Conservation (phyloP, 2,113 vertebrate species). For the Taxidea taxus region DNA sequence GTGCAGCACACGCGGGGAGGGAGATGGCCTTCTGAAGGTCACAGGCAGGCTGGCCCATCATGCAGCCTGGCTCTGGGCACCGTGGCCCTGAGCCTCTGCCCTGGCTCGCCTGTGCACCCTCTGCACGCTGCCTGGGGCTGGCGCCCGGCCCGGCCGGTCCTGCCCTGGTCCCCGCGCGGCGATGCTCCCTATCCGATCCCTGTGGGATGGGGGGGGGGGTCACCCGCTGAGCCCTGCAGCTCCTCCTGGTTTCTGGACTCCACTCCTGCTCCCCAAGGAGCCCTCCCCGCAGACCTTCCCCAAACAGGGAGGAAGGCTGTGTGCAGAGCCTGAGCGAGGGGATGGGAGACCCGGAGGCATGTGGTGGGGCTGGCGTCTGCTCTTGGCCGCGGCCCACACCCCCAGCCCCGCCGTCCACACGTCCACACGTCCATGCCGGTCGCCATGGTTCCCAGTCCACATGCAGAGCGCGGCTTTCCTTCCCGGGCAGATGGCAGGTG, state of each 20-base stretch:
- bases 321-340: not conserved
- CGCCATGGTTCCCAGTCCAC: not conserved
- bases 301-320: not conserved
- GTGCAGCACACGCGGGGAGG: fast-evolving
- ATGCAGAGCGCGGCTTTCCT: not conserved
- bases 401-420: not conserved
- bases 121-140: not conserved
- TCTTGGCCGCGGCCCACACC: not conserved
- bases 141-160: not conserved
- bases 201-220: not conserved
- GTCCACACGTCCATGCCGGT: fast-evolving
- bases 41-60: fast-evolving
- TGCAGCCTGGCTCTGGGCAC: fast-evolving
- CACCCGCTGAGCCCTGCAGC: not conserved
- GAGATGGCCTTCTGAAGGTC: no score
- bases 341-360: not conserved
- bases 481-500: slow-evolving; percentile 42
- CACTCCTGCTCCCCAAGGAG: not conserved
- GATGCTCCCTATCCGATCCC: fast-evolving
- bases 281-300: fast-evolving
- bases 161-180: not conserved
- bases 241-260: no score
- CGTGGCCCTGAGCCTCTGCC: not conserved
- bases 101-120: not conserved
- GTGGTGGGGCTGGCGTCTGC: not conserved